Evolutionary conservation across 2,797 vertebrate species (phyloP), one percentile per base, ranked within the genome.

Genomic region (Yasuhikotakia modesta): DNA sequence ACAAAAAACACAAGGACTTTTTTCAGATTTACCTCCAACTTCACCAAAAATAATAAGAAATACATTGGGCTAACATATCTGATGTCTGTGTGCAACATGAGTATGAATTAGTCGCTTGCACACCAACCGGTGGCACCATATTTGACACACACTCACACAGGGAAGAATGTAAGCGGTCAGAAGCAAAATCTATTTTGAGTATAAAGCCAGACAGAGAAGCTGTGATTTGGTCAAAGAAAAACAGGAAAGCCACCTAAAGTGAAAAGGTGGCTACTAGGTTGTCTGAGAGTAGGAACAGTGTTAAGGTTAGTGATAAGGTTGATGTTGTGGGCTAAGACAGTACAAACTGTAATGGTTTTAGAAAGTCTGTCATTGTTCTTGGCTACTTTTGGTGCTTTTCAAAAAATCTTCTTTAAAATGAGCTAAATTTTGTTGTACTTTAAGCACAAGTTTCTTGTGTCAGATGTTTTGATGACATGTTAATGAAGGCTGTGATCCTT

Each of bases 111-210:
- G 2, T 6, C 30, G 17, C 30, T 43, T n/a, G 12, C 61, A 65
- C 45, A 50, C 39, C 55, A 46, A 19, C 22, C 24, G 27, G 32
- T 12, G 35, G 24, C n/a, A 64, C 6, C 22, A 32, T 22, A 13
- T 45, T 65, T 64, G 61, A 52, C 61, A 74, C 30, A 65, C 30
- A 53, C 60, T 52, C 48, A 65, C 48, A 53, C 60, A 64, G 22
- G 24, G 64, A 35, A 57, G 32, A 72, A 70, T 72, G 61, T 35
- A 24, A 32, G 39, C 2, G 48, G 57, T 78, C 50, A 79, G n/a
- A 12, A 30, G 39, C 21, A 1, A 68, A 45, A 64, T 75, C 65
- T 82, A 75, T 76, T 79, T 78, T n/a, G 17, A 79, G 72, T 27
- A 30, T 11, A 4, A 78, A 65, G 39, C 45, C 50, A 75, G 45